Percentiles rank a stretch among this genome's conserved stretches.
phyloP scores from a whole-genome alignment of 2,888 invertebrate genomes.

The Colostygia pectinataria region DNA sequence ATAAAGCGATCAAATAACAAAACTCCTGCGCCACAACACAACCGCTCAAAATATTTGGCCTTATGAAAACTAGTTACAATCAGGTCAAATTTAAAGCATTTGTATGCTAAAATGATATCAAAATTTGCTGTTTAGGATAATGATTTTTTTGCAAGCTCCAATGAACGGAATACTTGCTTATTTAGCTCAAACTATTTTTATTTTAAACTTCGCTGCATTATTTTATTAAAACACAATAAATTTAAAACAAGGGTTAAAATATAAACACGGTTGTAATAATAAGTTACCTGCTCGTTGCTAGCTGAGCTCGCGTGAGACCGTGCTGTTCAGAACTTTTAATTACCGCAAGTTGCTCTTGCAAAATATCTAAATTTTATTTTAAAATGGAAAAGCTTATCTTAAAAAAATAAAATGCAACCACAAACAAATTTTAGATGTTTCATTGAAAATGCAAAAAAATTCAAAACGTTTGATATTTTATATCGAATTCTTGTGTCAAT shows the following conservation, averaged over 20 bases:
- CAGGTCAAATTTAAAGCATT: no score
- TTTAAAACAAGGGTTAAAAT: slow-evolving; percentile 25
- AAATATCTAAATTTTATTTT: slow-evolving; percentile 20
- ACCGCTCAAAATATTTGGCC: no score
- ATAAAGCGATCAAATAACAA: no score
- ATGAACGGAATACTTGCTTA: no score
- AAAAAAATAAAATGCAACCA: not conserved
- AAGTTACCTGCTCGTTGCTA: slow-evolving; percentile 28
- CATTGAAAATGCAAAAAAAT: no score
- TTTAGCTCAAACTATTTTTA: slow-evolving; percentile 12
- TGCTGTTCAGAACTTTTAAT: slow-evolving; percentile 23
- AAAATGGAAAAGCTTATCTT: slow-evolving; percentile 5
- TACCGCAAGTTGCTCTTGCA: slow-evolving; percentile 9
- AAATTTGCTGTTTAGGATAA: no score
- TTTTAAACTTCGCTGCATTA: slow-evolving; percentile 19
- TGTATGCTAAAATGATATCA: no score
- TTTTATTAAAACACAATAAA: slow-evolving; percentile 25
- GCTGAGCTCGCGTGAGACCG: slow-evolving; percentile 31
- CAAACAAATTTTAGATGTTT: no score
- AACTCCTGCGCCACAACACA: no score
- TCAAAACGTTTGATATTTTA: no score
- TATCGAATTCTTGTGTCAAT: no score
- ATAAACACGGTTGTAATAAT: slow-evolving; percentile 25
- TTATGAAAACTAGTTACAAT: no score
- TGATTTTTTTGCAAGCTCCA: not conserved